A percentile compares a stretch with the other conserved stretches of the same genome.
Conservation (phyloP, 2,888 invertebrate species). For the Hydraecia micacea region DNA sequence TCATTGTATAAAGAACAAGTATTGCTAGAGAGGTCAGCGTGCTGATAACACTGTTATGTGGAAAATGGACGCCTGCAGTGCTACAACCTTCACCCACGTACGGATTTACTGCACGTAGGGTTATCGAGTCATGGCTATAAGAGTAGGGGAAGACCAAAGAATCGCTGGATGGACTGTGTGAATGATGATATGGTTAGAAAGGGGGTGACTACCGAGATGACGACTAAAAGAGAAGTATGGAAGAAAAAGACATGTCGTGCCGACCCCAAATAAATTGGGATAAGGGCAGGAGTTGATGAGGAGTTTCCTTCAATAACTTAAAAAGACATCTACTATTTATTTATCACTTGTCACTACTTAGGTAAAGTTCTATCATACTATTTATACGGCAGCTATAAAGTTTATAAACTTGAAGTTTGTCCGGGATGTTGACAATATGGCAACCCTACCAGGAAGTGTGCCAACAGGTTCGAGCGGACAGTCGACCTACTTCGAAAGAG, state of each 20-base stretch:
- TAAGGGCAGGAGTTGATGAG: slow-evolving; percentile 5
- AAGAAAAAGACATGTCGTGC: neutral
- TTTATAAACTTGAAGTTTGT: neutral
- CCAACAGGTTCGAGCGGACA: slow-evolving; percentile 70
- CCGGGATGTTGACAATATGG: slow-evolving; percentile 38
- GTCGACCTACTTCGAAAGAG: slow-evolving; percentile 66
- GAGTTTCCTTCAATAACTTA: neutral
- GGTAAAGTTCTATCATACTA: neutral
- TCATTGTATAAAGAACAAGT: slow-evolving; percentile 25
- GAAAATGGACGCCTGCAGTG: slow-evolving; percentile 49
- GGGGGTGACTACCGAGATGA: neutral
- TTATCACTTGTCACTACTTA: neutral
- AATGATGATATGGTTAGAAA: neutral
- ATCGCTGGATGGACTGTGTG: neutral
- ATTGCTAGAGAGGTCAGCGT: slow-evolving; percentile 58
- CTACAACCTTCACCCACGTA: slow-evolving; percentile 57
- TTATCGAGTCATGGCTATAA: slow-evolving; percentile 15
- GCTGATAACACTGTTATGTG: slow-evolving; percentile 60
- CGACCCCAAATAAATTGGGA: neutral
- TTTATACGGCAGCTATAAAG: neutral
- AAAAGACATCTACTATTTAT: neutral
- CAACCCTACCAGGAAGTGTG: slow-evolving; percentile 71
- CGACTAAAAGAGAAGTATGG: neutral
- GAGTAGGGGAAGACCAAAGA: neutral
- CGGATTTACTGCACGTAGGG: slow-evolving; percentile 35